These are phyloP conservation scores for Netelia inedita DNA, from an alignment of 2,888 invertebrate species.

Conservation along the genomic window DNA sequence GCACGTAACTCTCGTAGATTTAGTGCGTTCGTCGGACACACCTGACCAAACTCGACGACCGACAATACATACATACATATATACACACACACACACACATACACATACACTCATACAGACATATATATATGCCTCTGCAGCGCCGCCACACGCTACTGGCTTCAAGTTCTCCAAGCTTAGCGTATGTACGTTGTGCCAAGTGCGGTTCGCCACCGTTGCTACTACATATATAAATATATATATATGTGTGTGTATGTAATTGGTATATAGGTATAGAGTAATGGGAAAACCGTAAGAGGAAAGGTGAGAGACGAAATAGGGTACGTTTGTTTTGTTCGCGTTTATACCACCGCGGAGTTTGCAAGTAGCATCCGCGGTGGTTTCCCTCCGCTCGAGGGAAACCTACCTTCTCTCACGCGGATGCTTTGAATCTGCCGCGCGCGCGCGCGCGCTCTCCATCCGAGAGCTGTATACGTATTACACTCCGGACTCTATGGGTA, in stretches of 20 bases:
- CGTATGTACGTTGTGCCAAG: conserved; percentile 12
- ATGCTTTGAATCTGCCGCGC: conserved; percentile 65
- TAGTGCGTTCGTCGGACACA: conserved; percentile 79
- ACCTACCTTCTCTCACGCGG: conserved; percentile 5
- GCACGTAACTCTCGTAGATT: conserved; percentile 80
- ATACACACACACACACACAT: neutral
- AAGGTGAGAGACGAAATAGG: conserved; percentile 61
- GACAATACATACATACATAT: conserved; percentile 46
- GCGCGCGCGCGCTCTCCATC: neutral
- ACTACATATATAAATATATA: conserved; percentile 13
- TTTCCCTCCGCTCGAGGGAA: neutral
- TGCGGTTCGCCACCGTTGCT: neutral
- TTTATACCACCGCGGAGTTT: conserved; percentile 11
- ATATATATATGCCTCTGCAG: neutral
- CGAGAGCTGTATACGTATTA: conserved; percentile 1
- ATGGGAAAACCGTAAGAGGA: conserved; percentile 59
- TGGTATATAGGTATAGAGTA: conserved; percentile 32
- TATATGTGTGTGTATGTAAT: neutral
- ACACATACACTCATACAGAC: neutral
- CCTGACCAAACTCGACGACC: conserved; percentile 75
- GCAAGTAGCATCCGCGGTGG: neutral
- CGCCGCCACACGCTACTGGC: conserved; percentile 6
- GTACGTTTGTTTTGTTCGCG: conserved; percentile 28
- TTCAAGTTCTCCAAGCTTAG: conserved; percentile 25
- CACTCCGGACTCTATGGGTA: no score